These are phyloP conservation scores for Nemopilema nomurai DNA, from an alignment of 30 jellyfish, hydroid and myxozoan species.

Conservation along the genomic window DNA sequence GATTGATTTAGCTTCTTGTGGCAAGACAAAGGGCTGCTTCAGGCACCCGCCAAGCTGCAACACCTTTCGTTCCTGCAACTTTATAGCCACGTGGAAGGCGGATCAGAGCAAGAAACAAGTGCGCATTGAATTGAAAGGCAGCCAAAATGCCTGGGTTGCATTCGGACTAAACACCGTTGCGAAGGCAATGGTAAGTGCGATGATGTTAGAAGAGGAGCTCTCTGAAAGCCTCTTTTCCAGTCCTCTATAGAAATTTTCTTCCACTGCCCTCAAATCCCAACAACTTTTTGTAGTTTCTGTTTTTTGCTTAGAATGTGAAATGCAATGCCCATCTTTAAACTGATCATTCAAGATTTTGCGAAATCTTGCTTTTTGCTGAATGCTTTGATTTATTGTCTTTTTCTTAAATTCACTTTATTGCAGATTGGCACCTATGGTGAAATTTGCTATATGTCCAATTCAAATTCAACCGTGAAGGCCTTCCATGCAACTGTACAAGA, in stretches of 20 bases:
- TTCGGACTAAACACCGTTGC: conserved; percentile 19
- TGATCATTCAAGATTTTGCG: not conserved
- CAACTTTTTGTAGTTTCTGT: too few species aligned
- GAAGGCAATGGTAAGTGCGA: not conserved
- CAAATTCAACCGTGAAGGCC: conserved; percentile 11
- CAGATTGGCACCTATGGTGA: conserved; percentile 41
- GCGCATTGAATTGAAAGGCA: conserved; percentile 16
- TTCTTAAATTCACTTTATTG: not conserved
- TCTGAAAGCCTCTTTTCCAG: too few species aligned
- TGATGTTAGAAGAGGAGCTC: too few species aligned
- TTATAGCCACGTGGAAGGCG: conserved; percentile 20
- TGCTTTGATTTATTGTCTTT: not conserved
- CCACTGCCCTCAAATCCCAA: too few species aligned
- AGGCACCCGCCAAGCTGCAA: conserved; percentile 25
- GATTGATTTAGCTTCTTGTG: conserved; percentile 21
- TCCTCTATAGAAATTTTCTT: too few species aligned
- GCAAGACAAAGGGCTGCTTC: conserved; percentile 26
- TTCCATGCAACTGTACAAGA: not conserved
- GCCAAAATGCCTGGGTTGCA: conserved; percentile 27
- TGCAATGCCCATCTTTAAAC: too few species aligned
- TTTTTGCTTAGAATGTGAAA: too few species aligned
- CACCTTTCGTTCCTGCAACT: not conserved
- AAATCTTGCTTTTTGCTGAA: not conserved
- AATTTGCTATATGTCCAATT: conserved; percentile 17
- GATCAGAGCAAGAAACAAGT: not conserved